Base-by-base conservation (phyloP, 2,797 vertebrate species). In the Anabacerthia variegaticeps region DNA sequence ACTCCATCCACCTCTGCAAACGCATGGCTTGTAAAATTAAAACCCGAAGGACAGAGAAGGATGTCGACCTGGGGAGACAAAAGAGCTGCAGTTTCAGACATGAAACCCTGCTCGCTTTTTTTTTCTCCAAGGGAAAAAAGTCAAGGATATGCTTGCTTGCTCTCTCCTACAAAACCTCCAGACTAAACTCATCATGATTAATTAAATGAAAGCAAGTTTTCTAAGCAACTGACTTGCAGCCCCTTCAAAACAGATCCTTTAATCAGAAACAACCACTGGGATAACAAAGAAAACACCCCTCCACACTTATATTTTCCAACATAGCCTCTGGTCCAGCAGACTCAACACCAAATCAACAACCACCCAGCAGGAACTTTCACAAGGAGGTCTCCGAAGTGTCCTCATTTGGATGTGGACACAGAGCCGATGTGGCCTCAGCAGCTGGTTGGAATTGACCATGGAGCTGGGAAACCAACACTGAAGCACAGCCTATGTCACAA, bases 141-240 rank as follows among this genome's bases (percentile, higher is more conserved):
- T 92, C 93, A 95, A 93, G 86, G 92, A 83, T 74, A 89, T 37
- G 88, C 78, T 96, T 80, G 67, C 86, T 72, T 90, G 93, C 91
- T 83, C 86, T 92, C 73, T 76, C 84, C 88, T 94, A 93, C 89
- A 89, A 96, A 95, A 96, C 82, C 81, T 93, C 86, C 95, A 97
- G 94, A 94, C 94, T 91, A 96, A 96, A 96, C 72, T 95, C 93
- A 95, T 96, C 95, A 91, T 12, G 61, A 96, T 92, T 96, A 97
- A 96, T 94, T 85, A 95, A 90, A 95, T 79, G 76, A 92, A 95
- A 93, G 94, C 72, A 96, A 95, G 62, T 94, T 94, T 94, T 96
- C 80, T 66, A 92, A 46, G 87, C 90, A 96, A 91, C 92, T 93
- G 76, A 92, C 85, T 90, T 73, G 95, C 91, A 93, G 91, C 51